A percentile compares a stretch with the other conserved stretches of the same genome.
phyloP scores from a whole-genome alignment of 2,888 invertebrate genomes.

The Tiliacea citrago region DNA sequence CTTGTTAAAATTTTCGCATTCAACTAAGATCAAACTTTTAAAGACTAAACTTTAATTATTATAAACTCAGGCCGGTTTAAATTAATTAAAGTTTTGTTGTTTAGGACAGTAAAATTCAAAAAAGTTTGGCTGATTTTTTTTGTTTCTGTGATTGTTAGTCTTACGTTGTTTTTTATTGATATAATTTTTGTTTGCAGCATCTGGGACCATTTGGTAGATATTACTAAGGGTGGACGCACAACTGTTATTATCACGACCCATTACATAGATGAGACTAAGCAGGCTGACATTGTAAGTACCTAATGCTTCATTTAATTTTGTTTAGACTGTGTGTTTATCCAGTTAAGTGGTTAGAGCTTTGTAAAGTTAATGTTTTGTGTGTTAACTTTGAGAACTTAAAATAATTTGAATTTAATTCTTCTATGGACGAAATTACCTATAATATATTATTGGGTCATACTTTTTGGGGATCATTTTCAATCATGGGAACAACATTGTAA shows the following conservation, averaged over 20 bases:
- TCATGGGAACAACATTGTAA: too few relatives aligned
- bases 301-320: constrained; percentile 59
- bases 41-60: too few relatives aligned
- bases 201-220: constrained; percentile 96
- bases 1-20: too few relatives aligned
- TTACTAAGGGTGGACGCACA: constrained; percentile 93
- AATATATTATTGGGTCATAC: background rate
- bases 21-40: too few relatives aligned
- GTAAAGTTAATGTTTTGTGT: background rate
- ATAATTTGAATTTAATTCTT: too few relatives aligned
- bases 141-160: too few relatives aligned
- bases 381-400: too few relatives aligned
- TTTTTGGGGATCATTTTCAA: background rate
- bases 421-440: background rate
- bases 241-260: constrained; percentile 97
- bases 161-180: background rate
- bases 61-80: background rate
- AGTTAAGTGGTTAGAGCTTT: background rate
- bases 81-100: constrained; percentile 24
- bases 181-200: constrained; percentile 89
- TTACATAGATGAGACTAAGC: constrained; percentile 96
- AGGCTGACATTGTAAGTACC: constrained; percentile 95
- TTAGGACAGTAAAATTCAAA: constrained; percentile 10
- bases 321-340: background rate
- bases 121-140: constrained; percentile 1